phyloP scores from a whole-genome alignment of 2,888 invertebrate species.

The Tillus elongatus region DNA sequence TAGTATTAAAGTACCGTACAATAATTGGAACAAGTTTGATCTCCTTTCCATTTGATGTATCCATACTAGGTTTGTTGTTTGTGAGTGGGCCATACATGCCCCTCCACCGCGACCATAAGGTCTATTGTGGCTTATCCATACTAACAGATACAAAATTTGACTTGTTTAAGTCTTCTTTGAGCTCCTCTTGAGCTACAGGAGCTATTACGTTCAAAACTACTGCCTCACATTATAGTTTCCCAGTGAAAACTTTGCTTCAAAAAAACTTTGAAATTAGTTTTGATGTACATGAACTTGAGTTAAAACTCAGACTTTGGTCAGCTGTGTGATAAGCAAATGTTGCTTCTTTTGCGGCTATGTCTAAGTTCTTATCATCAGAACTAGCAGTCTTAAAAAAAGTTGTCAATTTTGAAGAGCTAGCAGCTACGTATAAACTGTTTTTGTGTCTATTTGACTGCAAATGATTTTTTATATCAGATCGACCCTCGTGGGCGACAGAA shows the following conservation, averaged over 20 bases:
- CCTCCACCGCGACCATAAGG: too few relatives aligned
- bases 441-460: slow-evolving; percentile 7
- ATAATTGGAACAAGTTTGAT: neutral
- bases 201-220: slow-evolving; percentile 14
- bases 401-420: slow-evolving; percentile 7
- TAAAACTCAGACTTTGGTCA: slow-evolving; percentile 11
- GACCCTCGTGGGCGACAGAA: slow-evolving; percentile 6
- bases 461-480: slow-evolving; percentile 12
- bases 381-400: slow-evolving; percentile 8
- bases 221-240: slow-evolving; percentile 13
- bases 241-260: slow-evolving; percentile 10
- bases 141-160: slow-evolving; percentile 11
- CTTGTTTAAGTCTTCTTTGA: slow-evolving; percentile 11
- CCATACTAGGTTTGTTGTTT: too few relatives aligned
- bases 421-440: neutral
- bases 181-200: slow-evolving; percentile 11
- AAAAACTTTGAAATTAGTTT: slow-evolving; percentile 9
- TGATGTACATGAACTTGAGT: neutral
- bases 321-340: slow-evolving; percentile 11
- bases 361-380: slow-evolving; percentile 5
- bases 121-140: too few relatives aligned
- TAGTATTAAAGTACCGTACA: neutral
- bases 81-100: too few relatives aligned
- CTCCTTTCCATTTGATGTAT: slow-evolving; percentile 12
- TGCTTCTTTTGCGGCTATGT: slow-evolving; percentile 11